Evolutionary conservation across 2,888 invertebrate species (phyloP).

Genomic region (Sarcophaga caerulescens): DNA sequence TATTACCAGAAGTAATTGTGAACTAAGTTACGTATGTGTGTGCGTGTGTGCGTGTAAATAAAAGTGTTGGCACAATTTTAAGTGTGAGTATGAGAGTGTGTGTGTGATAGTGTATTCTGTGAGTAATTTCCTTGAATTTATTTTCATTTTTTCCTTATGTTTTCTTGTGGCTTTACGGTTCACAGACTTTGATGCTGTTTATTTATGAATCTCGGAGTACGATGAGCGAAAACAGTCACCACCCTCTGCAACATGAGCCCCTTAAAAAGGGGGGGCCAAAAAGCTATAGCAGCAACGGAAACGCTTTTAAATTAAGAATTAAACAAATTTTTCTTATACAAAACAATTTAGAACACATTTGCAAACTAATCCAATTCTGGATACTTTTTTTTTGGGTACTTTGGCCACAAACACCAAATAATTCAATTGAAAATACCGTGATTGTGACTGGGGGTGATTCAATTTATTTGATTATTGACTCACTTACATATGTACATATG

Average conservation of each 20-base stretch:
- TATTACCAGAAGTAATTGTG: conserved; percentile 4
- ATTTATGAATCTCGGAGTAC: conserved; percentile 56
- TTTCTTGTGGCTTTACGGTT: conserved; percentile 63
- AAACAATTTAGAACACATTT: not conserved
- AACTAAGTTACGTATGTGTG: conserved; percentile 25
- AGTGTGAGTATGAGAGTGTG: not conserved
- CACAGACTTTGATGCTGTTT: conserved; percentile 61
- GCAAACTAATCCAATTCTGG: not conserved
- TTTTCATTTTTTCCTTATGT: conserved; percentile 50
- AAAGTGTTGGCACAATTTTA: not conserved
- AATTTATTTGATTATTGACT: not conserved
- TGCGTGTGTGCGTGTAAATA: not conserved
- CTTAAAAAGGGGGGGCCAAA: not conserved
- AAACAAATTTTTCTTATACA: conserved; percentile 37
- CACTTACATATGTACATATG: not conserved
- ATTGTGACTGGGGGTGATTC: not conserved
- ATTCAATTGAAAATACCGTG: not conserved
- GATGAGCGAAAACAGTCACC: not conserved
- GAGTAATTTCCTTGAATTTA: conserved; percentile 63
- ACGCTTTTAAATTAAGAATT: conserved; percentile 50
- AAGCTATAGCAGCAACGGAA: not conserved
- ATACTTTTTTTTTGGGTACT: not conserved
- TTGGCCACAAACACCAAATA: not conserved
- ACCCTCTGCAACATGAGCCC: not conserved
- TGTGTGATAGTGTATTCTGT: conserved; percentile 29